Evolutionary conservation across 2,888 invertebrate species (phyloP).

Genomic region (Quadriops clusia): DNA sequence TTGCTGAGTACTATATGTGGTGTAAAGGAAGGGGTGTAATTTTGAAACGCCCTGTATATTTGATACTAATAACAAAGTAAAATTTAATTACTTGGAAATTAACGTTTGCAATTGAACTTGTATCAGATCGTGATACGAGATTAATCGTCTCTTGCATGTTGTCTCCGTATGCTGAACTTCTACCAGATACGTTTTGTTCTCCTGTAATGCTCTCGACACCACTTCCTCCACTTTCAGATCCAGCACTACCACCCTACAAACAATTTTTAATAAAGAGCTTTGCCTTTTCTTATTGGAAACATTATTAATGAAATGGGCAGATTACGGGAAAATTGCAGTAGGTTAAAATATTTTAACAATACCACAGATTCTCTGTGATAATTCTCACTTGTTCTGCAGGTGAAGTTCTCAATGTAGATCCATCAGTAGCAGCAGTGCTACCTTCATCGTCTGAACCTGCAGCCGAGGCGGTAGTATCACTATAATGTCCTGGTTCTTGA

Average conservation of each 20-base stretch:
- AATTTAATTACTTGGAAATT: conserved; percentile 35
- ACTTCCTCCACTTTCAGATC: conserved; percentile 84
- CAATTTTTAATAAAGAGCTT: neutral
- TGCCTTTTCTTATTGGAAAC: neutral
- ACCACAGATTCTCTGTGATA: no score
- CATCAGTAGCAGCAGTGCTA: conserved; percentile 90
- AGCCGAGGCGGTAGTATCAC: conserved; percentile 75
- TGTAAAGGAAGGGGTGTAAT: no score
- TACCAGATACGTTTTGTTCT: conserved; percentile 73
- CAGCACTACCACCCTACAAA: conserved; percentile 38
- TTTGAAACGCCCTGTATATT: no score
- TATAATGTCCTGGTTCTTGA: conserved; percentile 52
- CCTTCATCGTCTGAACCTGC: conserved; percentile 91
- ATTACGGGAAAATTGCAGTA: conserved; percentile 3
- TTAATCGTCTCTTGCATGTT: conserved; percentile 43
- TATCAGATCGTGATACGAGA: conserved; percentile 44
- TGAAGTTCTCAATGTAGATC: conserved; percentile 78
- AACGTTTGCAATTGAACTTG: conserved; percentile 41
- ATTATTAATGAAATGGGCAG: conserved; percentile 6
- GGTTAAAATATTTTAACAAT: conserved; percentile 9
- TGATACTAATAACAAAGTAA: no score
- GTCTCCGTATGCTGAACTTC: conserved; percentile 86
- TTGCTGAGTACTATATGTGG: no score
- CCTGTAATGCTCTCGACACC: conserved; percentile 87
- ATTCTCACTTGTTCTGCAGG: conserved; percentile 58